A percentile compares a stretch with the other conserved stretches of the same genome.
These are phyloP conservation scores for Pyrgilauda ruficollis DNA, from an alignment of 2,113 vertebrate species.

Conservation along the genomic window DNA sequence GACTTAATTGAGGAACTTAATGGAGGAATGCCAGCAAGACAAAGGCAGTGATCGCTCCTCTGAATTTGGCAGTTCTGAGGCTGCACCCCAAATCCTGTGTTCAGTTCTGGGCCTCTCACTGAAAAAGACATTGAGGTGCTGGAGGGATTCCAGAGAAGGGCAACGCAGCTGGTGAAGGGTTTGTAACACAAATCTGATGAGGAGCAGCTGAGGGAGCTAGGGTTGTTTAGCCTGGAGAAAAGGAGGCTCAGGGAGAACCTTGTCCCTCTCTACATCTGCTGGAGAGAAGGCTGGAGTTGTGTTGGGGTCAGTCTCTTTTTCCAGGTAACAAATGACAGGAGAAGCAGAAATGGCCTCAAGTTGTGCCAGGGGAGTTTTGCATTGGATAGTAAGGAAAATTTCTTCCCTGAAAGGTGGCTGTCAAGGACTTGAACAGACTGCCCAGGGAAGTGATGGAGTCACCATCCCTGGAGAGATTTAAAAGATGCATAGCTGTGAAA, in stretches of 20 bases:
- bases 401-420: background rate
- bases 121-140: background rate
- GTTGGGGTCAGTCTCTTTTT: fast-evolving
- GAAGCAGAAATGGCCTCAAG: background rate
- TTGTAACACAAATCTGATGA: background rate
- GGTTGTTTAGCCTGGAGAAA: background rate
- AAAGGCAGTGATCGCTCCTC: background rate
- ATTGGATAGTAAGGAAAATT: background rate
- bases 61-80: background rate
- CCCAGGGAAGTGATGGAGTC: background rate
- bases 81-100: background rate
- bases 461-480: background rate
- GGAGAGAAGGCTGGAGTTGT: background rate
- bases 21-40: background rate
- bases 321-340: background rate
- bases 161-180: background rate
- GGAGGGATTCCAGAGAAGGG: background rate
- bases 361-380: background rate
- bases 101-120: too few species aligned
- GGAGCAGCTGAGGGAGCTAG: background rate
- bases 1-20: background rate
- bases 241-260: background rate
- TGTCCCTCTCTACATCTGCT: too few species aligned
- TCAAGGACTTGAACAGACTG: background rate
- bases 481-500: background rate